Conservation (phyloP, 2,113 vertebrate species). For the Athene cunicularia region DNA sequence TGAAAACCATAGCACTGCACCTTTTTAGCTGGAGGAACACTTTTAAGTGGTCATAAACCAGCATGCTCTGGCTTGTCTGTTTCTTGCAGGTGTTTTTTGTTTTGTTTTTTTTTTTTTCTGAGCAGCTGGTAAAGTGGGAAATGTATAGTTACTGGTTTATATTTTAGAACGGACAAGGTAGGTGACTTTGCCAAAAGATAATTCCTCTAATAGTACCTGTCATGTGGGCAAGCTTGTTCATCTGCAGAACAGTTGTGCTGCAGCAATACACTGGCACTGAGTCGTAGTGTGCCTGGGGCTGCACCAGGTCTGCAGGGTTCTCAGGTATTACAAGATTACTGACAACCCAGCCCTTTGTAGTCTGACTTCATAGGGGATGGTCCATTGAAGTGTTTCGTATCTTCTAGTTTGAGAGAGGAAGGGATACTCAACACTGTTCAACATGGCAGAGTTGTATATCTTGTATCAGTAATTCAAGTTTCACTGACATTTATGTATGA, state of each 20-base stretch:
- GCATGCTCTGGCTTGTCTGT: background rate
- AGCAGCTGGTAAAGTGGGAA: background rate
- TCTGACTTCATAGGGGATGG: background rate
- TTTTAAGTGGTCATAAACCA: background rate
- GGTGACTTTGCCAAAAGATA: background rate
- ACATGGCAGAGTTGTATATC: background rate
- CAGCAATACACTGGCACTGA: background rate
- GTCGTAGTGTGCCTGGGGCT: background rate
- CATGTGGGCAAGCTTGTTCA: accelerated
- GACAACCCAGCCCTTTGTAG: background rate
- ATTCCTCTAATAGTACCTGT: background rate
- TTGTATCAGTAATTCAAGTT: background rate
- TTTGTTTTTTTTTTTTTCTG: too few relatives aligned
- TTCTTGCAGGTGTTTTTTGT: too few relatives aligned
- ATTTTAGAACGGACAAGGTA: background rate
- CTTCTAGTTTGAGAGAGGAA: accelerated
- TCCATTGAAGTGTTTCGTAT: too few relatives aligned
- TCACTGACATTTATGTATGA: background rate
- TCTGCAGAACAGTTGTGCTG: background rate
- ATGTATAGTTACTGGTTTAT: background rate
- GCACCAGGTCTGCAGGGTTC: background rate
- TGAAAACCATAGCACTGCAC: background rate
- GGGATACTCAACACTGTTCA: too few relatives aligned
- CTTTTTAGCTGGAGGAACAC: background rate
- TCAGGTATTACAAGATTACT: too few relatives aligned